phyloP scores from a whole-genome alignment of 2,888 invertebrate species.

The Synergus japonicus region DNA sequence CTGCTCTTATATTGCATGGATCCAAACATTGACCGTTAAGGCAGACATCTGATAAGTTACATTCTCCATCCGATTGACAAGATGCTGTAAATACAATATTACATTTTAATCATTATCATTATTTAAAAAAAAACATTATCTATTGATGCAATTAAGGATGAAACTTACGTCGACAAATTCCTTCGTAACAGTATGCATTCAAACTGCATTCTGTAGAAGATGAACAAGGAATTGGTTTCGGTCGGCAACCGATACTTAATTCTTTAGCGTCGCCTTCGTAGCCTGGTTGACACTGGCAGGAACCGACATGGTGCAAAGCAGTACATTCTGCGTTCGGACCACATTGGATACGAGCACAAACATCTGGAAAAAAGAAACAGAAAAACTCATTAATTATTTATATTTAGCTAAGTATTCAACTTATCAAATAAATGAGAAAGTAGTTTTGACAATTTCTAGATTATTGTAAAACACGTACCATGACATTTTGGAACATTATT shows the following conservation, averaged over 20 bases:
- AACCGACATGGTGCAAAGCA: conserved; percentile 86
- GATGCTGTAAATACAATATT: conserved; percentile 79
- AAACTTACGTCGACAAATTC: conserved; percentile 88
- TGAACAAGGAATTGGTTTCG: conserved; percentile 85
- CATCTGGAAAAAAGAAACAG: conserved; percentile 79
- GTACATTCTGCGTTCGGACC: conserved; percentile 91
- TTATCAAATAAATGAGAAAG: background rate
- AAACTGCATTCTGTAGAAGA: conserved; percentile 86
- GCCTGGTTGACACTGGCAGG: conserved; percentile 88
- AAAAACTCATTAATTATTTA: background rate
- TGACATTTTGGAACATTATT: conserved; percentile 89
- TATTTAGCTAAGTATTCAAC: background rate
- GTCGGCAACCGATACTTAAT: conserved; percentile 85
- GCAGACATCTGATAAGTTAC: conserved; percentile 88
- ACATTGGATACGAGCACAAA: conserved; percentile 88
- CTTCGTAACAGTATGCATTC: conserved; percentile 90
- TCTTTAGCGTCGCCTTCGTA: conserved; percentile 88
- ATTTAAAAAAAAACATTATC: conserved; percentile 9
- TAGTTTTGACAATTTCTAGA: background rate
- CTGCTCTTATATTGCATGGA: conserved; percentile 85
- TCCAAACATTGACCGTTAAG: conserved; percentile 89
- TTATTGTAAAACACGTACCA: conserved; percentile 74
- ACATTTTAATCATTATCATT: background rate
- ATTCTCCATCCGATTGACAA: conserved; percentile 89
- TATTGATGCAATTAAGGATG: conserved; percentile 28